Conservation (phyloP, 2,113 vertebrate species). For the Pachypanchax playfairii region DNA sequence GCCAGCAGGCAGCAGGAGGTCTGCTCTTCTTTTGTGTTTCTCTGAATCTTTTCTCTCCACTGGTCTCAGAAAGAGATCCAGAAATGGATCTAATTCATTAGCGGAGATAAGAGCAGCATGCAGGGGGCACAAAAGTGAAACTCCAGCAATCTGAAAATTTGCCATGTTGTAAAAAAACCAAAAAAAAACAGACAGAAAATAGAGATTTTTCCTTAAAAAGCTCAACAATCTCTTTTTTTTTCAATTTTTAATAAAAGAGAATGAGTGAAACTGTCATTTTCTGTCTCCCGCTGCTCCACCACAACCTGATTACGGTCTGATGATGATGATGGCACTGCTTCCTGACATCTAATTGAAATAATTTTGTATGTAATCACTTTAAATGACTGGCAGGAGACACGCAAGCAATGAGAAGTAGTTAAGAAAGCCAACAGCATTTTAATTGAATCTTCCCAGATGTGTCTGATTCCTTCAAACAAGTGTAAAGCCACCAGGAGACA, state of each 20-base stretch:
- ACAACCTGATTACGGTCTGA: constrained; percentile 70
- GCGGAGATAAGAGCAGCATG: constrained; percentile 50
- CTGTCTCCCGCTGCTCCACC: constrained; percentile 58
- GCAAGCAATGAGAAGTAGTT: constrained; percentile 60
- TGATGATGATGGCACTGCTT: constrained; percentile 70
- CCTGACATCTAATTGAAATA: constrained; percentile 75
- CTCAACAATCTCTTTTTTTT: constrained; percentile 38
- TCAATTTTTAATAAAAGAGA: constrained; percentile 62
- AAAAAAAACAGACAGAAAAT: constrained; percentile 31
- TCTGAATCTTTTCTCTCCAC: constrained; percentile 36
- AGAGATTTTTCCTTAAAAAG: no score
- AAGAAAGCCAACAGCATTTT: constrained; percentile 68
- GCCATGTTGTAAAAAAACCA: constrained; percentile 40
- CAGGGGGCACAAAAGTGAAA: constrained; percentile 30
- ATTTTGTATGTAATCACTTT: constrained; percentile 74
- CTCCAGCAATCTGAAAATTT: constrained; percentile 33
- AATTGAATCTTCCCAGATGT: constrained; percentile 68
- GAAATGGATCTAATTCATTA: constrained; percentile 62
- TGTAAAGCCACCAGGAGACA: constrained; percentile 53
- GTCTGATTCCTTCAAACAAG: constrained; percentile 64
- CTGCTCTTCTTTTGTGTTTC: constrained; percentile 44
- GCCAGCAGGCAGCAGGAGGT: constrained; percentile 45
- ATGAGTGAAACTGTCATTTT: constrained; percentile 54
- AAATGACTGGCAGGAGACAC: constrained; percentile 74
- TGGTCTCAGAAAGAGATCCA: constrained; percentile 50